Conservation (phyloP, 2,888 invertebrate species). For the Coelinius sp. region DNA sequence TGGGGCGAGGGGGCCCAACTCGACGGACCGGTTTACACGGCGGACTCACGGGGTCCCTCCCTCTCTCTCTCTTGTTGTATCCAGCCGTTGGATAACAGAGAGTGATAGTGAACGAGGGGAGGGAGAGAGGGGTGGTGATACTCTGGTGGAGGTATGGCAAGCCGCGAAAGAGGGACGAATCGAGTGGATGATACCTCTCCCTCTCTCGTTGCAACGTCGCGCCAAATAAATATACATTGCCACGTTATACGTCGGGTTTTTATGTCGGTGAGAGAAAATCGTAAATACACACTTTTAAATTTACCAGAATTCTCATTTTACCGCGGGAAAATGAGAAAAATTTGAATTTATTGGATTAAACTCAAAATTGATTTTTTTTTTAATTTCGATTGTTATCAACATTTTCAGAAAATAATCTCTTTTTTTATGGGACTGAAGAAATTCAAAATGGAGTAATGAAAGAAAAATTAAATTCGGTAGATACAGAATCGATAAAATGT, state of each 20-base stretch:
- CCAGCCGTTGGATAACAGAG: not conserved
- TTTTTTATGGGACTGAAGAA: not conserved
- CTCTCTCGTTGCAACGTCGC: slow-evolving; percentile 22
- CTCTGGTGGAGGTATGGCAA: slow-evolving; percentile 38
- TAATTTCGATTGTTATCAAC: not conserved
- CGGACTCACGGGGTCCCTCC: slow-evolving; percentile 58
- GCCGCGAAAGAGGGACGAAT: slow-evolving; percentile 34
- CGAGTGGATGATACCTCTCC: slow-evolving; percentile 33
- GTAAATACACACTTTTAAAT: not conserved
- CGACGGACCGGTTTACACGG: slow-evolving; percentile 70
- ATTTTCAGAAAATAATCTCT: not conserved
- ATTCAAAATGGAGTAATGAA: not conserved
- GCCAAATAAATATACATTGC: slow-evolving; percentile 27
- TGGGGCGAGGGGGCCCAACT: slow-evolving; percentile 61
- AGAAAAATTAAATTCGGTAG: slow-evolving; percentile 38
- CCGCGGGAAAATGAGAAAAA: not conserved
- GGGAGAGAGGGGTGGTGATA: not conserved
- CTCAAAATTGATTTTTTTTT: not conserved
- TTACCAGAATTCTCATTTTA: not conserved
- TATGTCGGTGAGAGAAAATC: slow-evolving; percentile 8
- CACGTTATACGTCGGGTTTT: slow-evolving; percentile 31
- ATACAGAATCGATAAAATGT: slow-evolving; percentile 50
- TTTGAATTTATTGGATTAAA: not conserved
- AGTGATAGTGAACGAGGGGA: not conserved
- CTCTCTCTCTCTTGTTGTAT: not conserved